A percentile compares a stretch with the other conserved stretches of the same genome.
phyloP scores from a whole-genome alignment of 2,797 vertebrate genomes.

The Sitta carolinensis region DNA sequence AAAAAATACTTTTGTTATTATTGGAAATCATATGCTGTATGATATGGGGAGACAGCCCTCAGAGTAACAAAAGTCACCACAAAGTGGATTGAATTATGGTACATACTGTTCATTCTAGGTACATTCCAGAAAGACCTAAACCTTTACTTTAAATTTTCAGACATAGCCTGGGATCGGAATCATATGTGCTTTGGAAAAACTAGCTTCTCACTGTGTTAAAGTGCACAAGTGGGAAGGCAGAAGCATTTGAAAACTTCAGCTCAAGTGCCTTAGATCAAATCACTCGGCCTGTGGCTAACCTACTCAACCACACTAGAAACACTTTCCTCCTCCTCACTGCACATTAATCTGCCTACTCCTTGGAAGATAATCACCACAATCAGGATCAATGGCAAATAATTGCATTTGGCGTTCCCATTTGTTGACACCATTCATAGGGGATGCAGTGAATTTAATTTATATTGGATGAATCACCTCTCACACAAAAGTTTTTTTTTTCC shows the following conservation, averaged over 20 bases:
- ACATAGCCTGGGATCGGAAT: neutral
- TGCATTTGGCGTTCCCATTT: neutral
- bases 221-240: conserved; percentile 26
- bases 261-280: neutral
- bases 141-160: conserved; percentile 10
- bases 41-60: neutral
- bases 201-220: conserved; percentile 34
- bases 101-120: neutral
- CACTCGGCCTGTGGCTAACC: neutral
- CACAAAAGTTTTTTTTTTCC: neutral
- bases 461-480: neutral
- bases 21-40: neutral
- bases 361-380: neutral
- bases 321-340: neutral
- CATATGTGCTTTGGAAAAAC: neutral
- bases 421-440: neutral
- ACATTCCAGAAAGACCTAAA: neutral
- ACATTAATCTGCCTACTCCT: neutral
- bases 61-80: conserved; percentile 36
- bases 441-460: neutral
- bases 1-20: neutral
- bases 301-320: conserved; percentile 5
- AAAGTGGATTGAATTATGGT: neutral
- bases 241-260: conserved; percentile 30
- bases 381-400: conserved; percentile 4